phyloP scores from a whole-genome alignment of 92 coral and sea anemone species.

The Paramuricea clavata region DNA sequence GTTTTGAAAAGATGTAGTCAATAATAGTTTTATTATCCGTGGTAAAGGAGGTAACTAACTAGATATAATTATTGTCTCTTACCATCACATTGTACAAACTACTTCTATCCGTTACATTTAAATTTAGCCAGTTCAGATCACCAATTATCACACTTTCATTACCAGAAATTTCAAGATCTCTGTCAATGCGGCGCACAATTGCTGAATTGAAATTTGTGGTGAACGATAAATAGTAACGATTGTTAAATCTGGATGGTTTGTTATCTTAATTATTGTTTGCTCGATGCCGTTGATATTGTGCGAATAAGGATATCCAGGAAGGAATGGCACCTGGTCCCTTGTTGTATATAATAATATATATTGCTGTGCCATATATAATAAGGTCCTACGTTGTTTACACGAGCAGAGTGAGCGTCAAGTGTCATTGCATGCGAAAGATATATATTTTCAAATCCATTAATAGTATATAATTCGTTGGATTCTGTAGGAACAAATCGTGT shows the following conservation, averaged over 20 bases:
- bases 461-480: not conserved
- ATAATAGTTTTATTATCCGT: constrained; percentile 17
- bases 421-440: not conserved
- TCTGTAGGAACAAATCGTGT: constrained; percentile 24
- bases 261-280: not conserved
- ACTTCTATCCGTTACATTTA: constrained; percentile 19
- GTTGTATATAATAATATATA: constrained; percentile 36
- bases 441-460: constrained; percentile 55
- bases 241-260: constrained; percentile 41
- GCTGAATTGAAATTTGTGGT: constrained; percentile 19
- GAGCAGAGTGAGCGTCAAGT: constrained; percentile 25
- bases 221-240: constrained; percentile 35
- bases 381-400: constrained; percentile 55
- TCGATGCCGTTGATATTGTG: constrained; percentile 62
- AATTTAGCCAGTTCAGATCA: constrained; percentile 37
- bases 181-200: constrained; percentile 36
- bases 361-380: constrained; percentile 68
- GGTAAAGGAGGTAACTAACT: constrained; percentile 13
- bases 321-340: constrained; percentile 54
- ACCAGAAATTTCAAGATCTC: not conserved
- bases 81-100: constrained; percentile 36
- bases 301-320: constrained; percentile 58
- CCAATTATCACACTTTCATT: constrained; percentile 16
- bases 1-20: not conserved
- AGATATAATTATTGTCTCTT: constrained; percentile 4